Base-by-base conservation (phyloP, 2,888 invertebrate species). In the Ophion ventricosus region DNA sequence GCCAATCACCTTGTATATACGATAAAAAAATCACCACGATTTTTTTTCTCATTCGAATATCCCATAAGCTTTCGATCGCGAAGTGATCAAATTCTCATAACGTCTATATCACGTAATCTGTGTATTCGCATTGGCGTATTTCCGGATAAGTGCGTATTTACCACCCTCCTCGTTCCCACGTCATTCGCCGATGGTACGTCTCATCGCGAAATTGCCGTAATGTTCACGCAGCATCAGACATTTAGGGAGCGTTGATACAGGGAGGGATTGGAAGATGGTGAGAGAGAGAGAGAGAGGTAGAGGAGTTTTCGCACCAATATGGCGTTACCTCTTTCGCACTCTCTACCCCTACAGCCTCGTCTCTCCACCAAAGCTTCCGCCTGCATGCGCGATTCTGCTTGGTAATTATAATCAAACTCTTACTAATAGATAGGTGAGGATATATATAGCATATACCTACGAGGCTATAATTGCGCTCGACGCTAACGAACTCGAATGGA, bases 401-500 rank as follows among this genome's bases (percentile, higher is more conserved):
- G 85, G 86, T 88, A 88, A 90, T 90, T 89, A 89, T 91, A 90
- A 90, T 91, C 88, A 90, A 89, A 91, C 88, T 89, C 89, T 90
- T 89, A 87, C 86, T 90, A 89, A 90, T 90, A 90, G 88, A 88
- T 89, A 84, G 87, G 76, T 79, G 81, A 85, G 78, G 74, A 80
- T 43, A 57, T n/a, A 61, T 23, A 59, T 49, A 66, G 67, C 59
- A 67, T 78, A 84, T 74, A 82, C 80, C 73, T 84, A 85, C 88
- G 87, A 84, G 80, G 89, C 80, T 87, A 83, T 88, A 90, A 89
- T 88, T 88, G 90, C 90, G 87, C 83, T 84, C 85, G 88, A 84
- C 87, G 85, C 90, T 92, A 91, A 92, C 90, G 89, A 91, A 91
- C 89, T 90, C 88, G 89, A 90, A 92, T 91, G 87, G 90, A 89